Conservation (phyloP, 2,797 vertebrate species). For the Microhierax caerulescens region DNA sequence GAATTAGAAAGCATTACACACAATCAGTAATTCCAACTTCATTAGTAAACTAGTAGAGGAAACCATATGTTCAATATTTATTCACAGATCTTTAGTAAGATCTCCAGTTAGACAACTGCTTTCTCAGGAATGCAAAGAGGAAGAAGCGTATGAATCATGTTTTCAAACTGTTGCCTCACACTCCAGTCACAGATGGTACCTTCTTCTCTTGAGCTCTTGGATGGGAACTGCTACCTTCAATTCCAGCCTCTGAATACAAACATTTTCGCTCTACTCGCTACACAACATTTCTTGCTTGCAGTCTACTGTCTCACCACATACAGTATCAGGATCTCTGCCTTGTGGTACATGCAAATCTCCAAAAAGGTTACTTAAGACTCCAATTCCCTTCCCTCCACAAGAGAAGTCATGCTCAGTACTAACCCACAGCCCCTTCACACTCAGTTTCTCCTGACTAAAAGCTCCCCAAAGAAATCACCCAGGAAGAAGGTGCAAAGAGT, state of each 20-base stretch:
- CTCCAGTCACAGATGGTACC: not conserved
- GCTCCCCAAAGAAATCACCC: not conserved
- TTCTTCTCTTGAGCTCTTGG: not conserved
- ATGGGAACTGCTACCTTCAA: not conserved
- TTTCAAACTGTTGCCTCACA: constrained; percentile 45
- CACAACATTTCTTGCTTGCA: not conserved
- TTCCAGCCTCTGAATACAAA: not conserved
- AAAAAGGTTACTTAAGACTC: not conserved
- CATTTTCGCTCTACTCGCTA: not conserved
- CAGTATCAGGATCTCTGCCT: not conserved
- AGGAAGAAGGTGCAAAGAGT: not conserved
- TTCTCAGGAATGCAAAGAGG: constrained; percentile 1
- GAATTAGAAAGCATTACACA: not conserved
- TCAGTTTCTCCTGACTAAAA: not conserved
- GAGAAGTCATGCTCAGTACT: not conserved
- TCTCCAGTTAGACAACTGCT: not conserved
- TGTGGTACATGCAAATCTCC: not conserved
- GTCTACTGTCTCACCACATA: not conserved
- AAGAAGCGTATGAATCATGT: constrained; percentile 18
- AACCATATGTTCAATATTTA: constrained; percentile 39
- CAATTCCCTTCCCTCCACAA: not conserved
- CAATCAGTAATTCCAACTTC: not conserved
- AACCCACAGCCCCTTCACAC: not conserved
- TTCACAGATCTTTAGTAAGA: not conserved
- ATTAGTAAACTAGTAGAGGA: constrained; percentile 11